Evolutionary conservation across 2,797 vertebrate species (phyloP).

Genomic region (Nasua narica): DNA sequence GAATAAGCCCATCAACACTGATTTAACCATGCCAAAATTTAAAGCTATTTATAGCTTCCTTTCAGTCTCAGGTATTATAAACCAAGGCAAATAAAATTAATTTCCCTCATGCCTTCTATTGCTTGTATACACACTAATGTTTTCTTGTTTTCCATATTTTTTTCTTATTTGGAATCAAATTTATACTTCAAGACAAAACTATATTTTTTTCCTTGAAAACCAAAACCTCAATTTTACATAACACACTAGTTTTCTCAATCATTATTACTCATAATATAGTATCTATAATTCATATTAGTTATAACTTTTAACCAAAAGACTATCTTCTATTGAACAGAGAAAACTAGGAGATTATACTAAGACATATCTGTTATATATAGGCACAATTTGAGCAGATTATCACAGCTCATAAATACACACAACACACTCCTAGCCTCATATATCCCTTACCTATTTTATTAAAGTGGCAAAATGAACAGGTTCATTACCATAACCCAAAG

Average conservation of each 20-base stretch:
- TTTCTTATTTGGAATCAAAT: neutral
- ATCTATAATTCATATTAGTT: neutral
- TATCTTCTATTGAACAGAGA: neutral
- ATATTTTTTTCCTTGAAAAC: neutral
- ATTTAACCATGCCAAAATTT: neutral
- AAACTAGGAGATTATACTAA: neutral
- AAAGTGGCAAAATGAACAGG: neutral
- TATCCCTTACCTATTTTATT: neutral
- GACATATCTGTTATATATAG: neutral
- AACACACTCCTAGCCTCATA: neutral
- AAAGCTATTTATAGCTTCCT: neutral
- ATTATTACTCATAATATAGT: neutral
- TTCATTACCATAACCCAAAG: neutral
- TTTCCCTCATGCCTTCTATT: neutral
- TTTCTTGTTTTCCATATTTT: neutral
- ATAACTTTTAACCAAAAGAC: neutral
- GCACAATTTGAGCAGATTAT: neutral
- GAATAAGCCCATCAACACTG: neutral
- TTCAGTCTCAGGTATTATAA: neutral
- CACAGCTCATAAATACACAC: neutral
- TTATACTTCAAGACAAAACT: neutral
- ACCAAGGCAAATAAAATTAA: neutral
- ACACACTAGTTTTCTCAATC: neutral
- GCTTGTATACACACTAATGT: neutral
- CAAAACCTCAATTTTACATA: neutral